Percentiles rank a stretch among this genome's conserved stretches.
Conservation (phyloP, 2,113 vertebrate genomes). For the Macquaria australasica region DNA sequence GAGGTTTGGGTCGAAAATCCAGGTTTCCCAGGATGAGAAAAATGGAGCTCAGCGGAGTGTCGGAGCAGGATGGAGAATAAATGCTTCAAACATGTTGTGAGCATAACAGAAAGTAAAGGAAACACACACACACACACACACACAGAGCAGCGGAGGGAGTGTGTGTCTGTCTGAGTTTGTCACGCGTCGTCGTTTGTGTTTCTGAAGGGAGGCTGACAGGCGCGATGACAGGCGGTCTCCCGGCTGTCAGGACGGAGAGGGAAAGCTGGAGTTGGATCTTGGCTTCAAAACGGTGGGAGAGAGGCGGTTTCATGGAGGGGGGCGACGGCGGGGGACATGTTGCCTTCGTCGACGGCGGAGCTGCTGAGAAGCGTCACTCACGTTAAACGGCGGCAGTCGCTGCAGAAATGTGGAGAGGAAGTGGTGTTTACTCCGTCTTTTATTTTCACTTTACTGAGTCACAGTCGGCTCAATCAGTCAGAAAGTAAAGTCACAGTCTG, state of each 20-base stretch:
- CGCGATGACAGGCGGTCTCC: constrained; percentile 34
- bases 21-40: not conserved
- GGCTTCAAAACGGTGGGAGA: not conserved
- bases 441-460: not conserved
- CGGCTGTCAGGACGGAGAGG: constrained; percentile 18
- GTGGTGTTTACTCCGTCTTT: not conserved
- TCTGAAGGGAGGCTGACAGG: constrained; percentile 34
- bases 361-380: constrained; percentile 3
- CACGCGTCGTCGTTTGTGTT: constrained; percentile 12
- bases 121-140: constrained; percentile 9
- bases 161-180: constrained; percentile 32
- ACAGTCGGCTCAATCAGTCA: not conserved
- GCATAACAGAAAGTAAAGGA: not conserved
- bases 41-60: not conserved
- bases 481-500: not conserved
- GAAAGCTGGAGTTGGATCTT: not conserved
- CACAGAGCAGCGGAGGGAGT: not conserved
- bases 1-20: not conserved
- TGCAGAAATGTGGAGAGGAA: not conserved
- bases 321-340: not conserved
- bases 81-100: not conserved
- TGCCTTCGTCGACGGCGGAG: not conserved
- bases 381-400: not conserved
- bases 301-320: not conserved
- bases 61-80: not conserved